Evolutionary conservation across 2,888 invertebrate species (phyloP).

Genomic region (Ctena decussata): DNA sequence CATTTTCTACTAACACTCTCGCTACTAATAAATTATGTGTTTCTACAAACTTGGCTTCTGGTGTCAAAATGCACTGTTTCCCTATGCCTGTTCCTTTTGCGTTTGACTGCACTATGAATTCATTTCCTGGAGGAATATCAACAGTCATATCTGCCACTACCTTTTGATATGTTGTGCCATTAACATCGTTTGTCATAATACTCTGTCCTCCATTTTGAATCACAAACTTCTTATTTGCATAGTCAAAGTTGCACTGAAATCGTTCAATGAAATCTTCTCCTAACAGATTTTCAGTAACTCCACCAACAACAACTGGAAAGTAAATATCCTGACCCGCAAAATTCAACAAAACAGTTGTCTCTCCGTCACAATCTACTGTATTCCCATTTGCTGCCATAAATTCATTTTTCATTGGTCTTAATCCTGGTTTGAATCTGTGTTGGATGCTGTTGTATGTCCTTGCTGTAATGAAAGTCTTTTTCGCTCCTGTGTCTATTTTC

Average conservation of each 20-base stretch:
- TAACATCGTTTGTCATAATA: neutral
- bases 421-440: neutral
- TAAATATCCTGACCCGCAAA: no score
- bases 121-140: neutral
- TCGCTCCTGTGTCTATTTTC: neutral
- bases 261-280: constrained; percentile 5
- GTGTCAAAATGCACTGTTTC: neutral
- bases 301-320: neutral
- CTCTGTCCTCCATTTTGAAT: neutral
- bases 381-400: neutral
- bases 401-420: neutral
- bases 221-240: constrained; percentile 2
- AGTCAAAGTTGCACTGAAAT: constrained; percentile 9
- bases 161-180: neutral
- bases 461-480: neutral
- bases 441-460: neutral
- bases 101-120: neutral
- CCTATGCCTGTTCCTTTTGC: neutral
- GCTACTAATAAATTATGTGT: neutral
- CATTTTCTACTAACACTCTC: neutral
- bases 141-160: neutral
- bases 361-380: neutral
- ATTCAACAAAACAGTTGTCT: neutral
- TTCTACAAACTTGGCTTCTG: neutral
- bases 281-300: constrained; percentile 4